Evolutionary conservation across 2,888 invertebrate species (phyloP).

Genomic region (Invenusta paracnida): DNA sequence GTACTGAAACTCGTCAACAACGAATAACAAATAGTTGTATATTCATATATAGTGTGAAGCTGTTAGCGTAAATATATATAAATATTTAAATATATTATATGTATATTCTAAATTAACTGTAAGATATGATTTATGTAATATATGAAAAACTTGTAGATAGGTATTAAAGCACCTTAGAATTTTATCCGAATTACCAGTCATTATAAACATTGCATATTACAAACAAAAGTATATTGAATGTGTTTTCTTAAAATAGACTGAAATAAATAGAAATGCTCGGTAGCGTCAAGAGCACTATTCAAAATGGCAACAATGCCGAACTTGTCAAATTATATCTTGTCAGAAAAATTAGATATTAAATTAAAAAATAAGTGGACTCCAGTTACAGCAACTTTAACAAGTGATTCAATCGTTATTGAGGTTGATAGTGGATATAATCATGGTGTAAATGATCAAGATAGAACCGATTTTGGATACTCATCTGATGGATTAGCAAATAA

Average conservation of each 20-base stretch:
- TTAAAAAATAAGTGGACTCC: background rate
- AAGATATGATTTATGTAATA: too few species aligned
- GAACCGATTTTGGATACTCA: background rate
- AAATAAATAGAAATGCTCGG: background rate
- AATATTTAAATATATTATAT: too few species aligned
- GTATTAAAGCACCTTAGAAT: too few species aligned
- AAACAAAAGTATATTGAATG: too few species aligned
- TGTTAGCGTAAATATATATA: too few species aligned
- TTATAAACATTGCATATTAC: too few species aligned
- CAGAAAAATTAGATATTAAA: background rate
- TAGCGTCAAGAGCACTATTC: background rate
- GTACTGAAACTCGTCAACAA: too few species aligned
- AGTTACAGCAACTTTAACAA: constrained; percentile 1
- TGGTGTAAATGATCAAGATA: background rate
- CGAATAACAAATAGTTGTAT: too few species aligned
- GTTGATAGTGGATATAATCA: background rate
- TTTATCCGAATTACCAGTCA: too few species aligned
- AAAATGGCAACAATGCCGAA: background rate
- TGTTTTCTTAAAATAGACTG: background rate
- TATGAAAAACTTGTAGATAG: too few species aligned
- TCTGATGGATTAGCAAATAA: background rate
- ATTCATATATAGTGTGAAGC: too few species aligned
- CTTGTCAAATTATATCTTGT: background rate
- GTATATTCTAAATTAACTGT: too few species aligned
- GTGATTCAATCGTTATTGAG: background rate